A percentile compares a stretch with the other conserved stretches of the same genome.
phyloP scores from a whole-genome alignment of 1,140 invertebrate species.

The Orius laevigatus region DNA sequence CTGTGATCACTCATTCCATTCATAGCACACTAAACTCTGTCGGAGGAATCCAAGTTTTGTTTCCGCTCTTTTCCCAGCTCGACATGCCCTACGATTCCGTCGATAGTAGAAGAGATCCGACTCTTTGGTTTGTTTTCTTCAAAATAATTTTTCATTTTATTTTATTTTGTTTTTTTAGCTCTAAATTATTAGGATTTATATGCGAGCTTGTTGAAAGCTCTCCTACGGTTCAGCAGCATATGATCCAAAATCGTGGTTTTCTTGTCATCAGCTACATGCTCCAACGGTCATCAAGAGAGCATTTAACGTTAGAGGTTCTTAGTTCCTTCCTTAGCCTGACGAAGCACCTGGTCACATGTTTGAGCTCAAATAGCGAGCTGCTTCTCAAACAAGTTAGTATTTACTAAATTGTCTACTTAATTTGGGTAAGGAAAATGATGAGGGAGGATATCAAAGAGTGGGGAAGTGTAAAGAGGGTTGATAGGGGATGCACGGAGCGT shows the following conservation, averaged over 20 bases:
- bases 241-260: conserved; percentile 96
- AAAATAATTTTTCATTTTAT: conserved; percentile 4
- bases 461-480: too few species aligned
- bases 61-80: conserved; percentile 94
- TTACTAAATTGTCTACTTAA: not conserved
- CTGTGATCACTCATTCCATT: conserved; percentile 96
- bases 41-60: conserved; percentile 95
- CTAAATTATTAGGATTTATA: conserved; percentile 90
- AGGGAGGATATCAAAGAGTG: too few species aligned
- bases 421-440: too few species aligned
- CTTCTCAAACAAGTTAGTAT: conserved; percentile 81
- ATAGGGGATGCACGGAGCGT: too few species aligned
- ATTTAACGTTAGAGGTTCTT: conserved; percentile 83
- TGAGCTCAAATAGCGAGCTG: conserved; percentile 81
- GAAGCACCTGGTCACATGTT: conserved; percentile 88
- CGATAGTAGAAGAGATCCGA: conserved; percentile 67
- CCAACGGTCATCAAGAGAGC: conserved; percentile 81
- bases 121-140: conserved; percentile 52
- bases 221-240: conserved; percentile 93
- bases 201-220: conserved; percentile 94
- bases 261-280: conserved; percentile 95
- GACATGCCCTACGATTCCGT: conserved; percentile 75
- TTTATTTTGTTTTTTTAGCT: conserved; percentile 44
- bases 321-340: conserved; percentile 86
- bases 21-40: conserved; percentile 97